phyloP scores from a whole-genome alignment of 2,888 invertebrate species.

The Exephanes ischioxanthus region DNA sequence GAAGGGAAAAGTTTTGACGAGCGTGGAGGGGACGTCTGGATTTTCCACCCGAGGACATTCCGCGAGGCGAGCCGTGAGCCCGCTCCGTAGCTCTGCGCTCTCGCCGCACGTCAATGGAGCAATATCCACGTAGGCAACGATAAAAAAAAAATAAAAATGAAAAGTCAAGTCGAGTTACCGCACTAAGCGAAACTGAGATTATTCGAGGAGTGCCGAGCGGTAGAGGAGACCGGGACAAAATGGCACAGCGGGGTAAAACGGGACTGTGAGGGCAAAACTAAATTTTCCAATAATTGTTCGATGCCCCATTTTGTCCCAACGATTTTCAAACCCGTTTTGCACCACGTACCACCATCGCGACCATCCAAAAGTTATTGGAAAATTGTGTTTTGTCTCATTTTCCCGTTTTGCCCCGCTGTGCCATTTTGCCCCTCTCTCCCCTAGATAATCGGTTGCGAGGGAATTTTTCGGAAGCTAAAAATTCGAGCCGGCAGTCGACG shows the following conservation, averaged over 20 bases:
- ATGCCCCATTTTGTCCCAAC: too few species aligned
- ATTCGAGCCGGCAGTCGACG: slow-evolving; percentile 35
- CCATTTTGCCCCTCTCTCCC: too few species aligned
- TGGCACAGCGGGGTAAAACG: too few species aligned
- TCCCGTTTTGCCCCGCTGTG: too few species aligned
- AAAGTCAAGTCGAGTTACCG: background rate
- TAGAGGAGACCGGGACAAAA: too few species aligned
- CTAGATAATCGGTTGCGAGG: background rate
- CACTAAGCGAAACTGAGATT: slow-evolving; percentile 34
- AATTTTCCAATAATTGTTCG: too few species aligned
- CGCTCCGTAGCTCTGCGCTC: background rate
- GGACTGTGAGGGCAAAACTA: too few species aligned
- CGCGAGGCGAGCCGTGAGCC: background rate
- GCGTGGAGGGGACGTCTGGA: background rate
- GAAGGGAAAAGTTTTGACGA: slow-evolving; percentile 38
- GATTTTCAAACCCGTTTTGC: too few species aligned
- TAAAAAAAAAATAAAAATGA: background rate
- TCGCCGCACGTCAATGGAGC: slow-evolving; percentile 8
- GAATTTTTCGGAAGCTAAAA: background rate
- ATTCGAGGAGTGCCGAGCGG: slow-evolving; percentile 4
- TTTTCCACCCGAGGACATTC: background rate
- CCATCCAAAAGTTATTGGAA: too few species aligned
- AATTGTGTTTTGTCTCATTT: too few species aligned
- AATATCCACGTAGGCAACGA: background rate
- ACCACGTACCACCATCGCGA: too few species aligned